Evolutionary conservation across 1,140 invertebrate species (phyloP), one percentile per base, ranked within the genome.

Genomic region (Drosophila nikananu): DNA sequence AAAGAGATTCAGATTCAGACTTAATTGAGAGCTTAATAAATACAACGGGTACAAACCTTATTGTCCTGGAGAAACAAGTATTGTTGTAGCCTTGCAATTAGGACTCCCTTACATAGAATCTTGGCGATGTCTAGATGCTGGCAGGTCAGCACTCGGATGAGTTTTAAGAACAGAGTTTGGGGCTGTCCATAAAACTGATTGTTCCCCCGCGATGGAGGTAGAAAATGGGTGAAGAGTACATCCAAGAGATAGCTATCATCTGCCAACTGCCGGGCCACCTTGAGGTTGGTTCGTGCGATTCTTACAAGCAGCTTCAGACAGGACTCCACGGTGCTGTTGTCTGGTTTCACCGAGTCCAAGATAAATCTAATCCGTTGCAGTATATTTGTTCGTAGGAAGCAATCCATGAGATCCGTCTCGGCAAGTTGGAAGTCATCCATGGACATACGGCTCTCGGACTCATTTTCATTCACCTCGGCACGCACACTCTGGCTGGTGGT

Each of bases 391-490:
- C 97, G 94, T 12, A 97, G 80, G 21, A 97, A 92, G 58, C 96
- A 96, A 91, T 96, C 94, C 35, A 97, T 94, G 2, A 97, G 93
- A 94, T 97, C 96, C 19, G 96, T 94, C 93, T 97, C 97, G 12
- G 96, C 95, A 51, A 98, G 92, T 91, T 98, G 96, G 89, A 96
- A 95, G 94, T 98, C 97, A 92, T 97, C 97, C 51, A 97, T 94
- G 81, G 95, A 95, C 68, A 94, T 93, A 70, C 95, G 94, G 21
- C 57, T 68, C n/a, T 95, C 94, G 2, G 95, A 93, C 58, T 96
- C 94, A 48, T 77, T 78, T 25, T 92, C 91, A 23, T 91, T 68
- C 5, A 92, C 71, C 58, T 92, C 84, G 1, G 86, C 77, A 2
- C 59, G 76, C 12, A 92, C 63, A 1, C 79, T 55, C 5, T 81